Base-by-base conservation (phyloP, 2,113 vertebrate genomes). In the Mesocricetus auratus region DNA sequence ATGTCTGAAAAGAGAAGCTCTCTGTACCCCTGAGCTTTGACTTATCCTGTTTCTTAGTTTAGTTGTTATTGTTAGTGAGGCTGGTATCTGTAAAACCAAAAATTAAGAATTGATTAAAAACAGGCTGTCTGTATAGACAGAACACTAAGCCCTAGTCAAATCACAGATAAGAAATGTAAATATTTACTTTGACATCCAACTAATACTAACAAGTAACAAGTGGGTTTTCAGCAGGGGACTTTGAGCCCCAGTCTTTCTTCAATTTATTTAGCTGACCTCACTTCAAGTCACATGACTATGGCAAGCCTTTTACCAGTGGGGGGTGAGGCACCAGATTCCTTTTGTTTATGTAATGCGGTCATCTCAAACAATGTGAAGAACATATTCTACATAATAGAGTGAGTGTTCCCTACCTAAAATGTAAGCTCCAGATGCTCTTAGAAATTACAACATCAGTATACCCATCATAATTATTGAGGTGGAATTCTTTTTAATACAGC, bases 51-150 rank as follows among this genome's bases (percentile, higher is more conserved):
- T 94, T 92, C 7, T 39, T 90, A 69, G 2, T 56, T 97, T 82
- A 92, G 36, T 90, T 56, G 64, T 31, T 93, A 13, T 22, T 60
- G 39, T 79, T 87, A 73, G 19, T n/a, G 36, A 50, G 39, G 4
- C 74, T 91, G 26, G 45, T 64, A 87, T 78, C 11, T 90, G 26
- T 42, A 86, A 94, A 90, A 88, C 74, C 53, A 36, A 62, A 93
- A 75, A 87, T 22, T 1, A 83, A 90, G 4, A 12, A 64, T 1
- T 22, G 4, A 22, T 17, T 60, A 24, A 29, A 81, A 86, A 26
- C 33, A 16, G 45, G 22, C 5, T 29, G 33, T 62, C 31, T 50
- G 21, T 77, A 3, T 39, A 69, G 64, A 58, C 26, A 71, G 36
- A 4, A 5, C 26, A 47, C 39, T 81, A 31, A 73, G 45, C 11